phyloP scores from a whole-genome alignment of 2,797 vertebrate species.

The Anableps anableps region DNA sequence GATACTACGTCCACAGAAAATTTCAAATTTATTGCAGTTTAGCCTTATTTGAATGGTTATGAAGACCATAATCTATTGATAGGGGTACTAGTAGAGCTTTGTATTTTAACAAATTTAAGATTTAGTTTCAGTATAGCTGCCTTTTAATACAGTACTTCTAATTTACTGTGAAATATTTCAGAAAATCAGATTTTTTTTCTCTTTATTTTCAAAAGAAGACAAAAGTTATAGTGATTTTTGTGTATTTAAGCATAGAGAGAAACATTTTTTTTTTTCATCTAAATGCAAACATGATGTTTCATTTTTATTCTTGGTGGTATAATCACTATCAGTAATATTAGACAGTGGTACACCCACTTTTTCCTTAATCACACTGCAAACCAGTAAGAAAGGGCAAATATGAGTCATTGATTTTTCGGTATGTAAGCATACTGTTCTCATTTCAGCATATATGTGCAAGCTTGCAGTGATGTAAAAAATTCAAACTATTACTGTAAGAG shows the following conservation, averaged over 20 bases:
- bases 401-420: slow-evolving; percentile 32
- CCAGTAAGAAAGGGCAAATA: slow-evolving; percentile 22
- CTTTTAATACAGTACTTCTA: not conserved
- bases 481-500: slow-evolving; percentile 13
- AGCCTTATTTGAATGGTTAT: not conserved
- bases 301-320: not conserved
- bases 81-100: not conserved
- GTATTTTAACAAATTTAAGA: not conserved
- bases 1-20: not conserved
- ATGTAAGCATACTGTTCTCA: slow-evolving; percentile 31
- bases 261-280: not conserved
- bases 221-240: not conserved
- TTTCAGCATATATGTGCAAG: slow-evolving; percentile 22
- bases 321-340: slow-evolving; percentile 28
- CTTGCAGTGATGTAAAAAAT: slow-evolving; percentile 23
- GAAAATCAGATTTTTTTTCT: not conserved
- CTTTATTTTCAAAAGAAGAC: not conserved
- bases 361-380: slow-evolving; percentile 34
- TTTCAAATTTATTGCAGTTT: not conserved
- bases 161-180: not conserved
- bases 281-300: not conserved
- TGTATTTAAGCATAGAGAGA: not conserved
- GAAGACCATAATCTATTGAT: not conserved
- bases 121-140: not conserved
- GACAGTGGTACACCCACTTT: slow-evolving; percentile 19